Percentiles rank a stretch among this genome's conserved stretches.
Conservation (phyloP, 2,797 vertebrate genomes). For the Knipowitschia caucasica region DNA sequence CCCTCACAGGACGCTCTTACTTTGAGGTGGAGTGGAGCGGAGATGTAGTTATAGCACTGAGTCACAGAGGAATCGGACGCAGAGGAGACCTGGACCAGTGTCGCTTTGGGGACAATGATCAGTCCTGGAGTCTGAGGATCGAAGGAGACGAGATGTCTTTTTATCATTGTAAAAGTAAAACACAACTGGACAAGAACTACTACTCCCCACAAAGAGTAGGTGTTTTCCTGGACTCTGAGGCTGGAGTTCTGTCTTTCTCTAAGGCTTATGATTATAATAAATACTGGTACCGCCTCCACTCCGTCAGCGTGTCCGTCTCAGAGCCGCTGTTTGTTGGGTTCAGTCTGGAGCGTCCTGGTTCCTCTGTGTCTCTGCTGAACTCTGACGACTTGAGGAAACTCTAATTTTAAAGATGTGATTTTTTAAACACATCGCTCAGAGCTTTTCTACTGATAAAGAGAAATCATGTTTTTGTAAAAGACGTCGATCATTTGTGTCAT, state of each 20-base stretch:
- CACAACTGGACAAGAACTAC: neutral
- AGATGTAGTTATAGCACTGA: neutral
- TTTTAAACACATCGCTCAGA: no score
- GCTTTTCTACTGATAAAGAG: no score
- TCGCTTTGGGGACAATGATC: slow-evolving; percentile 1
- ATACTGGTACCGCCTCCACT: neutral
- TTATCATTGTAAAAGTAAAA: neutral
- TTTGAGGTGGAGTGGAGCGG: neutral
- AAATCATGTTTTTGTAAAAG: no score
- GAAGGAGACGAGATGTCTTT: neutral
- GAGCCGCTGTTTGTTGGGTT: neutral
- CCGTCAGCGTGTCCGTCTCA: neutral
- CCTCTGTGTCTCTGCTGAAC: neutral
- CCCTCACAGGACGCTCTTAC: neutral
- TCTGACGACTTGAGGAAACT: neutral
- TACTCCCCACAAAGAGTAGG: neutral
- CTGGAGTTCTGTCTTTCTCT: neutral
- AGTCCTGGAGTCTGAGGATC: neutral
- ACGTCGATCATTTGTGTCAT: no score
- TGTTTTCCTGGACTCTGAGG: neutral
- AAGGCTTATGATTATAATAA: neutral
- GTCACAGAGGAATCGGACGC: neutral
- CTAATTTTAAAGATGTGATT: no score
- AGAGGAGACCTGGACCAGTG: neutral
- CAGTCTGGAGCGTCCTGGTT: neutral